Percentiles rank a stretch among this genome's conserved stretches.
phyloP scores from a whole-genome alignment of 2,113 vertebrate species.

The Cololabis saira region DNA sequence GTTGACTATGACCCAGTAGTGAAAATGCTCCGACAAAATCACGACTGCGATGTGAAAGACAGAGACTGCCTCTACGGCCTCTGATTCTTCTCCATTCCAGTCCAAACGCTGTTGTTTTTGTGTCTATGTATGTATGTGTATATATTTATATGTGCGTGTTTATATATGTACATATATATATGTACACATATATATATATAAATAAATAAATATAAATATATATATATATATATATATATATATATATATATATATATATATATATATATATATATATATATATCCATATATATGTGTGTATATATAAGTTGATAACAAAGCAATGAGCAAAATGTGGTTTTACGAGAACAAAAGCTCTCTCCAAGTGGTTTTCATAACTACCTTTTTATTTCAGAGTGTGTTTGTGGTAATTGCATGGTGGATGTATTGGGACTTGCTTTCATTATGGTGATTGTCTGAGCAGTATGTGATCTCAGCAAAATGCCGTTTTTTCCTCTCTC shows the following conservation, averaged over 20 bases:
- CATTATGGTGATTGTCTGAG: background rate
- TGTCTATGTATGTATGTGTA: too few species aligned
- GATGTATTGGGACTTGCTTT: background rate
- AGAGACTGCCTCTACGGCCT: constrained; percentile 1
- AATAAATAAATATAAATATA: too few species aligned
- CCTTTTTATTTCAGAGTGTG: background rate
- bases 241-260: too few species aligned
- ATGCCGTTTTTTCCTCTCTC: constrained; percentile 11
- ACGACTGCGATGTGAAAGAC: background rate
- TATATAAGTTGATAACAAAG: background rate
- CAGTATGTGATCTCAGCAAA: background rate
- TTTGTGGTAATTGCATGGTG: constrained; percentile 1
- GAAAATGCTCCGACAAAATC: constrained; percentile 1
- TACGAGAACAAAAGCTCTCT: too few species aligned
- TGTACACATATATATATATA: too few species aligned
- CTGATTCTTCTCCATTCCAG: constrained; percentile 28
- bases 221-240: too few species aligned
- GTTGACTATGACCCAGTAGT: constrained; percentile 5
- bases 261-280: too few species aligned
- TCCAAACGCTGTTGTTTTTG: too few species aligned
- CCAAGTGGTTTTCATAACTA: background rate
- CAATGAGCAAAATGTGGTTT: background rate
- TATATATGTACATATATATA: too few species aligned
- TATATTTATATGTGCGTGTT: too few species aligned
- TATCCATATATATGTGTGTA: too few species aligned